phyloP scores from a whole-genome alignment of 2,888 invertebrate species.

The Harmothoe impar region DNA sequence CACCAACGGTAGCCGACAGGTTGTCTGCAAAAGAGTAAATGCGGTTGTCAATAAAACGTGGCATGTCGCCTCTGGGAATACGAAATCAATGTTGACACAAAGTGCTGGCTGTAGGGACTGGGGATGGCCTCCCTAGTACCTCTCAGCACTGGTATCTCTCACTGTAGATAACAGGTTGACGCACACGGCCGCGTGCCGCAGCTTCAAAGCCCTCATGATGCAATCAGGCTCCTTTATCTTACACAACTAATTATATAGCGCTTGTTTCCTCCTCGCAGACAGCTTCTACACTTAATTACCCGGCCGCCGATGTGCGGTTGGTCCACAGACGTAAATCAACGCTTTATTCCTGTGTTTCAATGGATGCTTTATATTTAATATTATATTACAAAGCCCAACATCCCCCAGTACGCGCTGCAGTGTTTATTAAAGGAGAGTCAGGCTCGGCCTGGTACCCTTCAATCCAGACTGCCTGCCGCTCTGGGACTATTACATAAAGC shows the following conservation, averaged over 20 bases:
- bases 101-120: slow-evolving; percentile 10
- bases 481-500: slow-evolving; percentile 24
- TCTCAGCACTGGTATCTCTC: slow-evolving; percentile 25
- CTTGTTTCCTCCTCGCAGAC: not conserved
- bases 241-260: slow-evolving; percentile 1
- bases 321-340: not conserved
- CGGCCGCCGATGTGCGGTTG: not conserved
- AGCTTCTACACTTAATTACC: not conserved
- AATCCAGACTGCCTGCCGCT: not conserved
- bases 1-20: not conserved
- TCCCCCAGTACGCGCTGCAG: not conserved
- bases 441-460: not conserved
- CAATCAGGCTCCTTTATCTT: slow-evolving; percentile 20
- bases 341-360: not conserved
- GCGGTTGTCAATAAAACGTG: slow-evolving; percentile 57
- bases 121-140: not conserved
- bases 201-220: slow-evolving; percentile 14
- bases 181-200: not conserved
- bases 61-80: slow-evolving; percentile 45
- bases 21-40: slow-evolving; percentile 48
- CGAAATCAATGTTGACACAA: slow-evolving; percentile 40
- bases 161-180: slow-evolving; percentile 27
- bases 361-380: slow-evolving; percentile 2
- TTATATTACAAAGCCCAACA: slow-evolving; percentile 7
- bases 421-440: not conserved